Conservation (phyloP, 1,140 invertebrate species). For the Brachionus rubens region DNA sequence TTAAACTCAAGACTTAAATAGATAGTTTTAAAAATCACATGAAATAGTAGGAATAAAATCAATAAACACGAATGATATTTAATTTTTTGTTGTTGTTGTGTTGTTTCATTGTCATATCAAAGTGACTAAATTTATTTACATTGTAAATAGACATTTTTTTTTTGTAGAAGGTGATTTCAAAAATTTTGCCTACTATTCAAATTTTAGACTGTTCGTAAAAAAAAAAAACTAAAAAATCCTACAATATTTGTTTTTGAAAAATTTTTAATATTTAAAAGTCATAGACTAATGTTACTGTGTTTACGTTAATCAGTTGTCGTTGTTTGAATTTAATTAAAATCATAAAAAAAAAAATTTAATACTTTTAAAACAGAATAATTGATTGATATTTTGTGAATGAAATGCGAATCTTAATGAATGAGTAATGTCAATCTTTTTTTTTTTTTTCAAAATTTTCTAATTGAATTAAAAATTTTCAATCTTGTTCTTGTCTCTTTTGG, state of each 20-base stretch:
- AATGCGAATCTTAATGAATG: neutral
- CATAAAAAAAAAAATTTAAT: too few species aligned
- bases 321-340: slow-evolving; percentile 30
- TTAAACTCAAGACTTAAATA: neutral
- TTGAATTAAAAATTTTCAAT: too few species aligned
- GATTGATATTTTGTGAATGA: slow-evolving; percentile 2
- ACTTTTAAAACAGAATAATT: too few species aligned
- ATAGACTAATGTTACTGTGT: too few species aligned
- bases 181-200: neutral
- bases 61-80: slow-evolving; percentile 29
- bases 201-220: too few species aligned
- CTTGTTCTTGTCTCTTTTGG: neutral
- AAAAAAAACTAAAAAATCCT: neutral
- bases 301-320: neutral
- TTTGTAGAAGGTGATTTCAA: neutral
- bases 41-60: neutral
- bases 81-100: too few species aligned
- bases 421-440: neutral
- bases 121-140: slow-evolving; percentile 1
- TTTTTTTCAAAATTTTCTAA: too few species aligned
- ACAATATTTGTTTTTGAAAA: slow-evolving; percentile 14
- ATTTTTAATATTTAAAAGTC: neutral
- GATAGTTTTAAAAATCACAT: neutral
- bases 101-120: too few species aligned
- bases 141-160: slow-evolving; percentile 1